Evolutionary conservation across 2,888 invertebrate genomes (phyloP).

Genomic region (Hoplodrina ambigua): DNA sequence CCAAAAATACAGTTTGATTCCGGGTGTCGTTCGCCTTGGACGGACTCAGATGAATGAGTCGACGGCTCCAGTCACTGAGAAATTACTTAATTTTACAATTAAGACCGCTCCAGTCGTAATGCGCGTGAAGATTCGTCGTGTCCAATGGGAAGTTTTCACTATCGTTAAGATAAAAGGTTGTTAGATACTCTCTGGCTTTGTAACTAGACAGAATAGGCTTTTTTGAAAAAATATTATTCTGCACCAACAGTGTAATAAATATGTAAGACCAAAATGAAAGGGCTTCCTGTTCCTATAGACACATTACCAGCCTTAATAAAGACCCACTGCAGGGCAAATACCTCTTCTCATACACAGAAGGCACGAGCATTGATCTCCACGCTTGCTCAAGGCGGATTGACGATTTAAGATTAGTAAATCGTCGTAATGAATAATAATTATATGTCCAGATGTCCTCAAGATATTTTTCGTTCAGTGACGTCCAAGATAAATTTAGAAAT

Average conservation of each 20-base stretch:
- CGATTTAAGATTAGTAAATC: too few species aligned
- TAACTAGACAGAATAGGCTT: background rate
- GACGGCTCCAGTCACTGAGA: constrained; percentile 63
- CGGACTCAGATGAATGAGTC: constrained; percentile 65
- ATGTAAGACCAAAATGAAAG: background rate
- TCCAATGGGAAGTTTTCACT: constrained; percentile 57
- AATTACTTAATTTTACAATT: constrained; percentile 71
- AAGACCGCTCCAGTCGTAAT: constrained; percentile 54
- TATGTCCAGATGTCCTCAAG: too few species aligned
- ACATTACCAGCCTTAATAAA: too few species aligned
- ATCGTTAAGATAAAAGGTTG: constrained; percentile 28
- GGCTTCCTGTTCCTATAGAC: background rate
- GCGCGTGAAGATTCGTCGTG: constrained; percentile 58
- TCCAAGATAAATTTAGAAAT: too few species aligned
- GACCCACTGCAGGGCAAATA: too few species aligned
- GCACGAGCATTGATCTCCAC: too few species aligned
- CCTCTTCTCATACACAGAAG: too few species aligned
- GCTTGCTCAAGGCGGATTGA: too few species aligned
- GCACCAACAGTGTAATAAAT: background rate
- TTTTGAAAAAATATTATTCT: background rate
- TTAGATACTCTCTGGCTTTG: background rate
- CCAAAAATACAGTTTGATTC: constrained; percentile 55
- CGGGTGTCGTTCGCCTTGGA: constrained; percentile 67
- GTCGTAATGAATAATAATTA: too few species aligned
- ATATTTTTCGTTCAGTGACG: too few species aligned